Percentiles rank a stretch among this genome's conserved stretches.
Evolutionary conservation across 2,888 invertebrate genomes (phyloP).

Genomic region (Cacoxenus indagator): DNA sequence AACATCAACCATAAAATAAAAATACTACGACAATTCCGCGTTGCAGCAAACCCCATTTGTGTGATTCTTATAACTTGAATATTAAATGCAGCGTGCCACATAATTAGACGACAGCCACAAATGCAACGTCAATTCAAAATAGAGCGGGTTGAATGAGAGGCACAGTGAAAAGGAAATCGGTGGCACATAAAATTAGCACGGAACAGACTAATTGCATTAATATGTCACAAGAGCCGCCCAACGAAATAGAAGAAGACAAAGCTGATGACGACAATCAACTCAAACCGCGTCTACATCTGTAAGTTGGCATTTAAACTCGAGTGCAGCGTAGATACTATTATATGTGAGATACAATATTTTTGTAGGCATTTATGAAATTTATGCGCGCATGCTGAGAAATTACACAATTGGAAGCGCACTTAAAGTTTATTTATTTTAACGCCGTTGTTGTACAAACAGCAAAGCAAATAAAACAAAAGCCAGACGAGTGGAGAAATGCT

Average conservation of each 20-base stretch:
- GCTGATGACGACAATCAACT: background rate
- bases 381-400: slow-evolving; percentile 20
- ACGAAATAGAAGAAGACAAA: background rate
- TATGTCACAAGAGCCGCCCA: slow-evolving; percentile 53
- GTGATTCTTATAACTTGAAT: background rate
- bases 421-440: slow-evolving; percentile 62
- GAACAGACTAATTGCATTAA: slow-evolving; percentile 60
- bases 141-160: background rate
- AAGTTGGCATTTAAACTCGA: slow-evolving; percentile 28
- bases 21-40: no score
- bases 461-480: slow-evolving; percentile 41
- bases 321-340: slow-evolving; percentile 31
- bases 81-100: slow-evolving; percentile 22
- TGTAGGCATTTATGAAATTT: slow-evolving; percentile 1
- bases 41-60: background rate
- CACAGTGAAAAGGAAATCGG: background rate
- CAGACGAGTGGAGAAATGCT: slow-evolving; percentile 20
- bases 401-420: slow-evolving; percentile 56
- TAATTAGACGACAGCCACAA: slow-evolving; percentile 20
- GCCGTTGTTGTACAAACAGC: slow-evolving; percentile 54
- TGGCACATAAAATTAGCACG: slow-evolving; percentile 56
- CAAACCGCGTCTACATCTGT: slow-evolving; percentile 22
- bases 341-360: slow-evolving; percentile 9
- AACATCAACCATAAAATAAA: no score
- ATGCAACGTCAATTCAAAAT: background rate